Conservation (phyloP, 2,113 vertebrate genomes). For the Speoplatyrhinus poulsoni region DNA sequence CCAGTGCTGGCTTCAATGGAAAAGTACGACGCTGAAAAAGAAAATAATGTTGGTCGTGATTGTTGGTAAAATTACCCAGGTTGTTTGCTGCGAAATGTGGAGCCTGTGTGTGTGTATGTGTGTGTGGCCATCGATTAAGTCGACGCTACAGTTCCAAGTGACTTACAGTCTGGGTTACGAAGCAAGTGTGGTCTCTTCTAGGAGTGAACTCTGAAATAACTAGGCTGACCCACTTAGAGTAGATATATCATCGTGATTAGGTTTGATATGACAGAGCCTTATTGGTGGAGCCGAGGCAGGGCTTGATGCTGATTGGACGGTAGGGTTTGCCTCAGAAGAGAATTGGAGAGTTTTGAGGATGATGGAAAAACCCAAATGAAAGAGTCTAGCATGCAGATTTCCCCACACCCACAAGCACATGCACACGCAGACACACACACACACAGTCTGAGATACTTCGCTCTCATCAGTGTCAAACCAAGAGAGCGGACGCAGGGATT, state of each 20-base stretch:
- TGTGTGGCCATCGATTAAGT: no score
- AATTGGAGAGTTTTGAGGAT: conserved; percentile 40
- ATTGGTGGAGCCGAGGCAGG: conserved; percentile 34
- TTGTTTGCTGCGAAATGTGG: conserved; percentile 19
- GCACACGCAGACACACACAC: conserved; percentile 6
- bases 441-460: conserved; percentile 11
- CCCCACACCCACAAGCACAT: not conserved
- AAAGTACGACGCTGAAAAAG: no score
- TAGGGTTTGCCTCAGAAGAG: conserved; percentile 35
- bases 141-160: no score
- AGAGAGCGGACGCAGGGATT: conserved; percentile 44
- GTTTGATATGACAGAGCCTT: conserved; percentile 43
- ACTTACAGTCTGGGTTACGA: no score
- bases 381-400: conserved; percentile 37
- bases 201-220: conserved; percentile 19
- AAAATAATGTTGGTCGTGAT: no score
- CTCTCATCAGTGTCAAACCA: conserved; percentile 56
- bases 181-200: conserved; percentile 2
- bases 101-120: not conserved
- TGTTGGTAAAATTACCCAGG: conserved; percentile 9
- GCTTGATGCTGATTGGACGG: conserved; percentile 46
- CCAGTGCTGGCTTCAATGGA: no score
- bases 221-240: conserved; percentile 38
- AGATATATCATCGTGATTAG: conserved; percentile 50
- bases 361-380: conserved; percentile 47